A percentile compares a stretch with the other conserved stretches of the same genome.
Evolutionary conservation across 2,797 vertebrate genomes (phyloP).

Genomic region (Chelon labrosus): DNA sequence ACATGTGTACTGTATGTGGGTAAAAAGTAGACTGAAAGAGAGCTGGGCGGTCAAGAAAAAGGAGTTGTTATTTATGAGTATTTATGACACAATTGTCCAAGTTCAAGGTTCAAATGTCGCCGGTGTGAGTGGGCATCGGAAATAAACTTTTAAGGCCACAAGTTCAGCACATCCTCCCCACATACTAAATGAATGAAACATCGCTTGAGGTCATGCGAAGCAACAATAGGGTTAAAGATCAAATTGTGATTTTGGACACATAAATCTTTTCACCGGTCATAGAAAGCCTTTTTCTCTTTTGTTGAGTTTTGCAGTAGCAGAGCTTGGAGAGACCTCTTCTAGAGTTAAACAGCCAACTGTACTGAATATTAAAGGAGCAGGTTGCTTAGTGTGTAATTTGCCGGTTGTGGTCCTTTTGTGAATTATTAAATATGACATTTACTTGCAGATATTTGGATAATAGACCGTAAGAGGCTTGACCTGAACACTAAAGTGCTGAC

Average conservation of each 20-base stretch:
- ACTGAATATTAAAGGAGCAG: constrained; percentile 62
- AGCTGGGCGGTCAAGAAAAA: constrained; percentile 11
- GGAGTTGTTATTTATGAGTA: constrained; percentile 11
- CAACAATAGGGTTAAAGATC: constrained; percentile 23
- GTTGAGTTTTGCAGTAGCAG: constrained; percentile 32
- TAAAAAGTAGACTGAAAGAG: constrained; percentile 2
- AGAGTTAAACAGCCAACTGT: constrained; percentile 61
- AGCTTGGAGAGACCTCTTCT: constrained; percentile 33
- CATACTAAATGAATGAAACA: constrained; percentile 14
- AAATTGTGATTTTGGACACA: constrained; percentile 16
- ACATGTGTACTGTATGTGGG: constrained; percentile 10
- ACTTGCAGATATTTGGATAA: constrained; percentile 33
- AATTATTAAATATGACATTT: constrained; percentile 33
- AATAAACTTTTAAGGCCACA: constrained; percentile 8
- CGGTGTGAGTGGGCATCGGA: background rate
- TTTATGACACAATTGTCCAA: background rate
- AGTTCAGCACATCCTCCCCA: constrained; percentile 9
- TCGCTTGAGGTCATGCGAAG: constrained; percentile 23
- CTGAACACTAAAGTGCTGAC: constrained; percentile 41
- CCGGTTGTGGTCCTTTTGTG: constrained; percentile 16
- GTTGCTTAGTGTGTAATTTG: constrained; percentile 16
- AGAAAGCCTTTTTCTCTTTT: constrained; percentile 30
- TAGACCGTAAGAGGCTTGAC: constrained; percentile 31
- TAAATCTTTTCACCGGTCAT: constrained; percentile 35
- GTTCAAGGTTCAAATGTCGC: constrained; percentile 34